phyloP scores from a whole-genome alignment of 2,113 vertebrate species.

The Forbesichthys agassizii region DNA sequence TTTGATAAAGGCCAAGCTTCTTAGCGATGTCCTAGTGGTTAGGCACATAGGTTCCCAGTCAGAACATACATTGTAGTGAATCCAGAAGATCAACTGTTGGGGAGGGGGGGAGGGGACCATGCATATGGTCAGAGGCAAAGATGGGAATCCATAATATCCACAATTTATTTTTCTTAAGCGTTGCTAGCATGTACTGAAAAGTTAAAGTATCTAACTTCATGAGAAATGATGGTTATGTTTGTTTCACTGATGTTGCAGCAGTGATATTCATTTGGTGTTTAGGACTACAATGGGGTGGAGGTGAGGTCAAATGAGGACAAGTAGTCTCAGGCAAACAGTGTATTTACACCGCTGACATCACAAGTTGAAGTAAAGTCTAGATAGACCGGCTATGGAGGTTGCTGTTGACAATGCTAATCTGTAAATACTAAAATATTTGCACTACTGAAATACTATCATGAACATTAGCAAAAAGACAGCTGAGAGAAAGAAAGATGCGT shows the following conservation, averaged over 20 bases:
- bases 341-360: constrained; percentile 14
- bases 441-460: constrained; percentile 21
- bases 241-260: not conserved
- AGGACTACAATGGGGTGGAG: not conserved
- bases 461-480: constrained; percentile 13
- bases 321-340: constrained; percentile 4
- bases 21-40: constrained; percentile 14
- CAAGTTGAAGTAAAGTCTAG: no score
- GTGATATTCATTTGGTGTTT: constrained; percentile 17
- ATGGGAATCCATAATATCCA: not conserved
- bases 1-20: constrained; percentile 39
- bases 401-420: not conserved
- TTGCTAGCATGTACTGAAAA: not conserved
- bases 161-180: not conserved
- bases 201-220: not conserved
- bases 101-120: not conserved
- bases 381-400: no score
- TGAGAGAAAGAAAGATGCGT: not conserved
- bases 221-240: not conserved
- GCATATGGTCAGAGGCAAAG: not conserved
- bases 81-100: constrained; percentile 12
- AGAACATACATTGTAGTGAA: constrained; percentile 36
- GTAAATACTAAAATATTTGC: not conserved
- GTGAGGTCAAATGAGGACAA: constrained; percentile 11
- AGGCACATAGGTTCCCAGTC: constrained; percentile 21